phyloP scores from a whole-genome alignment of 1,140 invertebrate species.

The Drosophila oshimai region DNA sequence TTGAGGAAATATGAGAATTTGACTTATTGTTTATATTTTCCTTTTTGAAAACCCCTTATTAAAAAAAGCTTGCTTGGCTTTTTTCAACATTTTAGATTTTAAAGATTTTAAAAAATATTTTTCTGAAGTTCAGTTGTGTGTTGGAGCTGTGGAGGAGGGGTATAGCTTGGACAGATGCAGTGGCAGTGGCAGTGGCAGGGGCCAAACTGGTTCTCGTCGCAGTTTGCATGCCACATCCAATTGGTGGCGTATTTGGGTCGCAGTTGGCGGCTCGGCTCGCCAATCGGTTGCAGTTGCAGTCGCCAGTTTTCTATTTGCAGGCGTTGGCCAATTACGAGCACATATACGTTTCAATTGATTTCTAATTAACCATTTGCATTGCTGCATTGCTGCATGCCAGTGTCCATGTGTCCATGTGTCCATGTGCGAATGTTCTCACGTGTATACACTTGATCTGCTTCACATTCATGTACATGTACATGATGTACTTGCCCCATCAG shows the following conservation, averaged over 20 bases:
- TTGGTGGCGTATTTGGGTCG: conserved; percentile 64
- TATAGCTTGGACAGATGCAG: too few relatives aligned
- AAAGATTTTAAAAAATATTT: too few relatives aligned
- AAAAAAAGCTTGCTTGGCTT: too few relatives aligned
- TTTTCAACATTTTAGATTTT: too few relatives aligned
- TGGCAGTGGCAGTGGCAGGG: not conserved
- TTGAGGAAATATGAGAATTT: too few relatives aligned
- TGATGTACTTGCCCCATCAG: not conserved
- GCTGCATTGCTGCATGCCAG: conserved; percentile 38
- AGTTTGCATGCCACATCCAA: conserved; percentile 31
- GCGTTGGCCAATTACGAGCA: conserved; percentile 51
- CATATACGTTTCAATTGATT: conserved; percentile 72
- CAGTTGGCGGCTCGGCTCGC: conserved; percentile 28
- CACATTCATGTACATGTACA: conserved; percentile 23
- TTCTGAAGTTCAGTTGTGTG: not conserved
- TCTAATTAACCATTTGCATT: conserved; percentile 66
- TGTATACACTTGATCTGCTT: conserved; percentile 66
- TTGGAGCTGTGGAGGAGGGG: not conserved
- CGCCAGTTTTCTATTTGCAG: conserved; percentile 11
- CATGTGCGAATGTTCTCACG: conserved; percentile 27
- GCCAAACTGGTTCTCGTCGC: conserved; percentile 54
- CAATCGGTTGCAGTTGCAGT: too few relatives aligned
- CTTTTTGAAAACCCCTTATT: too few relatives aligned
- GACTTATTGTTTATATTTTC: too few relatives aligned
- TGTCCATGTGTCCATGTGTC: conserved; percentile 5